Conservation (phyloP, 1,140 invertebrate genomes). For the Cyclargus thomasi region DNA sequence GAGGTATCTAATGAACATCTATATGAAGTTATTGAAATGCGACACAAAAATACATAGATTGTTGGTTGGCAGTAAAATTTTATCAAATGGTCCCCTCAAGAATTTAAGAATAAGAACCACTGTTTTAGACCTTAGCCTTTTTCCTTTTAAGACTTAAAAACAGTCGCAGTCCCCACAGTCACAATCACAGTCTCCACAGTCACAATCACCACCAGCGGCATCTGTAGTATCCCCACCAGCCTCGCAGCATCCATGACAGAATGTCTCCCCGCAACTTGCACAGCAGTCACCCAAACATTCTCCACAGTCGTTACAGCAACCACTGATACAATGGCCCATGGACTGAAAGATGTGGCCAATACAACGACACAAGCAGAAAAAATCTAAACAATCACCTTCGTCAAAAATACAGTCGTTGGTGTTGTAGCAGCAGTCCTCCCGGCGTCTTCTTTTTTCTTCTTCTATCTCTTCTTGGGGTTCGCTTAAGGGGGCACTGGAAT, state of each 20-base stretch:
- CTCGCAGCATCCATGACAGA: conserved; percentile 75
- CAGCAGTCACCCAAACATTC: conserved; percentile 1
- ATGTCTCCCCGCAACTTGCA: background rate
- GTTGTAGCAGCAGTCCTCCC: background rate
- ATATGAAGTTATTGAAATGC: too few relatives aligned
- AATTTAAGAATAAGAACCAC: too few relatives aligned
- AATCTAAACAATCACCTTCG: conserved; percentile 9
- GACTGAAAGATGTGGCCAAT: background rate
- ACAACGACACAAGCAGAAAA: conserved; percentile 11
- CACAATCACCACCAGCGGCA: conserved; percentile 79
- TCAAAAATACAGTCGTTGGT: background rate
- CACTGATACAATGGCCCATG: background rate
- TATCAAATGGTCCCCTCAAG: too few relatives aligned
- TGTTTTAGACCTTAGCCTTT: too few relatives aligned
- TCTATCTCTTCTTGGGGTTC: background rate
- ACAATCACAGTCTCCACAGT: background rate
- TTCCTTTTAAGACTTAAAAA: too few relatives aligned
- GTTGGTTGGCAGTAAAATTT: too few relatives aligned
- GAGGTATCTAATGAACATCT: too few relatives aligned
- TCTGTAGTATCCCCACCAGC: conserved; percentile 51
- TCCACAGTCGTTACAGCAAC: background rate
- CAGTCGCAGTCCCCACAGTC: background rate
- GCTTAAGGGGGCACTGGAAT: background rate
- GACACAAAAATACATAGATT: too few relatives aligned
- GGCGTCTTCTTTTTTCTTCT: background rate